Conservation (phyloP, 35 echinoderm and acorn worm genomes). For the Eucidaris tribuloides region DNA sequence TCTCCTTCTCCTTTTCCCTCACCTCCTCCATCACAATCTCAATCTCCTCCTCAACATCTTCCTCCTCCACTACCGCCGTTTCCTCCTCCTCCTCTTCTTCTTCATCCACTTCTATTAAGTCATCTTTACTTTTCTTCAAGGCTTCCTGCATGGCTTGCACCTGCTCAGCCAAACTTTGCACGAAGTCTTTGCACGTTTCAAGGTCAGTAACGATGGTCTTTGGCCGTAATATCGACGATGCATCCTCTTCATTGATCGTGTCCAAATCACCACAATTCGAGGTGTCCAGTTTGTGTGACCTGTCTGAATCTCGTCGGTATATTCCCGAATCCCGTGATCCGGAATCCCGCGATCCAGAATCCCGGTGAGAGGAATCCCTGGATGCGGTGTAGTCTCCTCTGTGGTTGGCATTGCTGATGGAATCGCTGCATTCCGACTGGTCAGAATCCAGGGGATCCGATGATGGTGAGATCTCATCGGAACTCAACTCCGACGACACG, state of each 20-base stretch:
- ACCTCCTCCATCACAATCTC: too few species aligned
- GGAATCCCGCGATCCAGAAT: neutral
- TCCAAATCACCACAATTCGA: conserved; percentile 48
- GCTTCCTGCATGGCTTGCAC: conserved; percentile 86
- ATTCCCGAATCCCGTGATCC: conserved; percentile 19
- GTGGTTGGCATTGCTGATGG: neutral
- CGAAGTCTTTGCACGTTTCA: conserved; percentile 74
- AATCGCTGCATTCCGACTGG: conserved; percentile 25
- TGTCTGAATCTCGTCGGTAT: conserved; percentile 13
- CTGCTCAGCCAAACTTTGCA: conserved; percentile 66
- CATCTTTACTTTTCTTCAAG: conserved; percentile 73
- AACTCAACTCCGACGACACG: conserved; percentile 62
- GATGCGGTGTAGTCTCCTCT: conserved; percentile 1
- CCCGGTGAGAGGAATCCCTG: conserved; percentile 4
- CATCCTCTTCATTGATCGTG: conserved; percentile 48
- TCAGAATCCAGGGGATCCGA: conserved; percentile 70
- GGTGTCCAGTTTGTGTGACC: conserved; percentile 42
- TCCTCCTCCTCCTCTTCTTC: conserved; percentile 33
- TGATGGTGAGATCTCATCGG: conserved; percentile 42
- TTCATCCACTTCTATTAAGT: conserved; percentile 46
- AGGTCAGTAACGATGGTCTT: conserved; percentile 52
- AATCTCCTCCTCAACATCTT: too few species aligned
- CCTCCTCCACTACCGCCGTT: neutral
- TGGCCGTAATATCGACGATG: conserved; percentile 16
- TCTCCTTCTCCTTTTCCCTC: too few species aligned